Evolutionary conservation across 1,140 invertebrate species (phyloP).

Genomic region (Rhynchophorus ferrugineus): DNA sequence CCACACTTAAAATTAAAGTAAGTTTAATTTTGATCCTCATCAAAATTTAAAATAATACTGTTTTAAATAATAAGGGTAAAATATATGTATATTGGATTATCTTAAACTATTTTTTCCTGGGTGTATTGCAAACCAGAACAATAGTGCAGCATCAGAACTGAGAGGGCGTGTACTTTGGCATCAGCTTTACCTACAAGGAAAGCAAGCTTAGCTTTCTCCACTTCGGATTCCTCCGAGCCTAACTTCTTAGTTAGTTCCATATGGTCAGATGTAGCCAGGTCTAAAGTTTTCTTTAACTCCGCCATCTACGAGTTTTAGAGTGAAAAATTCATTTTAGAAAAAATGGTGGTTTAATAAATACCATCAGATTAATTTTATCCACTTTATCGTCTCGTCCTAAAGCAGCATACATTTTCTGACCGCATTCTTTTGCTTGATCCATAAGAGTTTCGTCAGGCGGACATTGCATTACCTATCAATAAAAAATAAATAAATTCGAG

Average conservation of each 20-base stretch:
- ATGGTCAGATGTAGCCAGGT: conserved; percentile 51
- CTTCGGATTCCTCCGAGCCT: conserved; percentile 44
- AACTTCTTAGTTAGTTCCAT: conserved; percentile 42
- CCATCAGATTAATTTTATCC: conserved; percentile 63
- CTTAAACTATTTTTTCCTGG: conserved; percentile 38
- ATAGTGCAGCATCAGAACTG: conserved; percentile 77
- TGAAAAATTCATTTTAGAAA: neutral
- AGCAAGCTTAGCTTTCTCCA: conserved; percentile 48
- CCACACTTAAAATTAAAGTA: no score
- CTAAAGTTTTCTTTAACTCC: conserved; percentile 65
- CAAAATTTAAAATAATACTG: neutral
- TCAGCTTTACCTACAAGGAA: conserved; percentile 57
- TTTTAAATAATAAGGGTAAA: neutral
- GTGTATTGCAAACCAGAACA: conserved; percentile 66
- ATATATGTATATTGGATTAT: neutral
- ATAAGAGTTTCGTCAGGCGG: conserved; percentile 67
- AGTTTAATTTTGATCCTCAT: no score
- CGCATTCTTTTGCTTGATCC: conserved; percentile 69
- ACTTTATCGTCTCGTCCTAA: conserved; percentile 53
- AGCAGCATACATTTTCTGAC: conserved; percentile 62
- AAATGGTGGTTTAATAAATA: conserved; percentile 31
- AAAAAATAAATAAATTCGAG: neutral
- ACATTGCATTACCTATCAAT: conserved; percentile 42
- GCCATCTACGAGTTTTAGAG: conserved; percentile 50
- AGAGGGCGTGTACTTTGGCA: conserved; percentile 68